Percentiles rank a stretch among this genome's conserved stretches.
Conservation (phyloP, 2,113 vertebrate genomes). For the Xiphophorus couchianus region DNA sequence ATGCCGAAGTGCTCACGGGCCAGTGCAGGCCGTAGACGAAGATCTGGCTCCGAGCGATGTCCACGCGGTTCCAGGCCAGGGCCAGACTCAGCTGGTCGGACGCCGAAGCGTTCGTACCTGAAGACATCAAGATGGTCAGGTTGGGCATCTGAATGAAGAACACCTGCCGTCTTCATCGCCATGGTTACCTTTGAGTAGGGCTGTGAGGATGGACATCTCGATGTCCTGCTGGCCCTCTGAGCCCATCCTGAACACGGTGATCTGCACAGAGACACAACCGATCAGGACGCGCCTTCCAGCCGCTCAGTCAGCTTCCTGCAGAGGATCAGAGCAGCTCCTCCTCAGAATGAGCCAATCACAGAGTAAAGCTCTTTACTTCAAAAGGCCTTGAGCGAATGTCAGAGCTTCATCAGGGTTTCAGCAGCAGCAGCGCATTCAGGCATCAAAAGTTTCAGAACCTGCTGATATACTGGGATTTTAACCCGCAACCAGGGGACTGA, state of each 20-base stretch:
- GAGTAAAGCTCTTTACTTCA: too few species aligned
- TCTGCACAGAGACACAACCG: slow-evolving; percentile 72
- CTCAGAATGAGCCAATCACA: too few species aligned
- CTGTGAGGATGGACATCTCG: slow-evolving; percentile 96
- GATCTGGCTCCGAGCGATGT: slow-evolving; percentile 97
- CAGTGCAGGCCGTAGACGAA: slow-evolving; percentile 94
- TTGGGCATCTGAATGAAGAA: background rate
- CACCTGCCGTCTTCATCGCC: background rate
- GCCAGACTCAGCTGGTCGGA: slow-evolving; percentile 95
- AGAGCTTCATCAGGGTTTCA: too few species aligned
- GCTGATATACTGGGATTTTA: too few species aligned
- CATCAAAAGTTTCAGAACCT: background rate
- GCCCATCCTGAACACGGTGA: slow-evolving; percentile 90
- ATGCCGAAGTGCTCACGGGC: slow-evolving; percentile 81
- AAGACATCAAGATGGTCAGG: background rate
- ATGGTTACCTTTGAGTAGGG: slow-evolving; percentile 91
- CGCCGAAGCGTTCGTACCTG: slow-evolving; percentile 94
- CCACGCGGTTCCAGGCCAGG: slow-evolving; percentile 97
- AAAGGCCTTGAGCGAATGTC: too few species aligned
- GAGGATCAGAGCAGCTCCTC: too few species aligned
- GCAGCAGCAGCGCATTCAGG: background rate
- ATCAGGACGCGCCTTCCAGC: too few species aligned
- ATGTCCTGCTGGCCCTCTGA: slow-evolving; percentile 94
- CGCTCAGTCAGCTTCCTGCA: background rate
- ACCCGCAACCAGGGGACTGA: too few species aligned